Evolutionary conservation across 1,140 invertebrate species (phyloP).

Genomic region (Sitodiplosis mosellana): DNA sequence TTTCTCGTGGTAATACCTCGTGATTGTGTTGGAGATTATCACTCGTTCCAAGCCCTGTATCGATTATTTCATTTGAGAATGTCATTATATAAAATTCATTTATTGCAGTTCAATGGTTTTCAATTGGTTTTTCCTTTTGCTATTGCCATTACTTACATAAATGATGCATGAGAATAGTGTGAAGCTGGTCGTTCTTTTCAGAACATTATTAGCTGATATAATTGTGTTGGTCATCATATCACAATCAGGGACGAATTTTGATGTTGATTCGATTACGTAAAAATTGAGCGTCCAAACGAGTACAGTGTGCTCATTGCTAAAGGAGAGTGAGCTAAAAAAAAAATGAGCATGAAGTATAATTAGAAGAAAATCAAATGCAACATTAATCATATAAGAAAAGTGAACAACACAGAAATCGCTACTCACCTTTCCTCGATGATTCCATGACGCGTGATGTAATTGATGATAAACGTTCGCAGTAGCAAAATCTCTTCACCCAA

Average conservation of each 20-base stretch:
- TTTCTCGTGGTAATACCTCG: conserved; percentile 36
- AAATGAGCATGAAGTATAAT: not conserved
- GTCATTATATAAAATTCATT: too few relatives aligned
- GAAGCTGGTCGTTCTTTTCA: conserved; percentile 18
- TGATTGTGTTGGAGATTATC: conserved; percentile 32
- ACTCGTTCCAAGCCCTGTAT: conserved; percentile 54
- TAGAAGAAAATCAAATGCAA: too few relatives aligned
- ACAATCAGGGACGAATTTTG: conserved; percentile 24
- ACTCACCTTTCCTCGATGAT: conserved; percentile 31
- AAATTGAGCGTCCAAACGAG: conserved; percentile 21
- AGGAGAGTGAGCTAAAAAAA: conserved; percentile 5
- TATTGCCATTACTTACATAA: conserved; percentile 17
- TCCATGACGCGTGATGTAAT: conserved; percentile 49
- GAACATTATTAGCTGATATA: conserved; percentile 19
- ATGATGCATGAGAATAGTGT: conserved; percentile 21
- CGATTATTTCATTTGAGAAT: not conserved
- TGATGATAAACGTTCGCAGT: conserved; percentile 40
- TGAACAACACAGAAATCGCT: conserved; percentile 10
- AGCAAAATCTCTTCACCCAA: conserved; percentile 36
- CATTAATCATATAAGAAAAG: too few relatives aligned
- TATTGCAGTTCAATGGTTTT: too few relatives aligned
- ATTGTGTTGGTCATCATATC: conserved; percentile 21
- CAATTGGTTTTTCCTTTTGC: not conserved
- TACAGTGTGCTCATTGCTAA: conserved; percentile 16
- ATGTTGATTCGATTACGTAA: conserved; percentile 27